Conservation (phyloP, 2,113 vertebrate species). For the Ovibos moschatus region DNA sequence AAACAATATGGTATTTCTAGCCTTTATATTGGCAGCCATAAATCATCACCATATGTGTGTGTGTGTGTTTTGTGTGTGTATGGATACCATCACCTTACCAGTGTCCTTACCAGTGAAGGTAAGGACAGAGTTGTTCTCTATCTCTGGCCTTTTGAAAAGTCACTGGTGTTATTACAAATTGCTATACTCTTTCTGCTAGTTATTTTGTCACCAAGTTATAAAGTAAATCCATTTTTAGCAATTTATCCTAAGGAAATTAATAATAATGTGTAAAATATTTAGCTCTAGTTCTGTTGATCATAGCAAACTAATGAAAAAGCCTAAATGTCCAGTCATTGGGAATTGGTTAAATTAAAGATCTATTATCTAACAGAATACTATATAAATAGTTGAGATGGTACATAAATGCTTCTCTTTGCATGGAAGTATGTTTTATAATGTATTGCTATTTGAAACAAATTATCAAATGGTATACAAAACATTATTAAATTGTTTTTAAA, state of each 20-base stretch:
- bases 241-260: neutral
- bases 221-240: neutral
- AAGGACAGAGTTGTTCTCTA: neutral
- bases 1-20: neutral
- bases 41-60: neutral
- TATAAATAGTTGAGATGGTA: neutral
- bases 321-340: neutral
- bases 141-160: neutral
- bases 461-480: neutral
- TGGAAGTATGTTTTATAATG: neutral
- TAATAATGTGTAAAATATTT: neutral
- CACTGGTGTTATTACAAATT: neutral
- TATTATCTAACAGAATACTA: neutral
- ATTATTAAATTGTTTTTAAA: neutral
- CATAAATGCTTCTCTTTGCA: neutral
- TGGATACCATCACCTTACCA: neutral
- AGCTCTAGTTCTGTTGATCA: conserved; percentile 5
- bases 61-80: neutral
- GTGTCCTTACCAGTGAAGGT: neutral
- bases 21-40: neutral
- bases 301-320: neutral
- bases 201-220: neutral
- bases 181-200: neutral
- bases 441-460: neutral
- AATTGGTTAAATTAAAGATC: neutral